These are phyloP conservation scores for Trichechus manatus DNA, from an alignment of 2,113 vertebrate species.

Conservation along the genomic window DNA sequence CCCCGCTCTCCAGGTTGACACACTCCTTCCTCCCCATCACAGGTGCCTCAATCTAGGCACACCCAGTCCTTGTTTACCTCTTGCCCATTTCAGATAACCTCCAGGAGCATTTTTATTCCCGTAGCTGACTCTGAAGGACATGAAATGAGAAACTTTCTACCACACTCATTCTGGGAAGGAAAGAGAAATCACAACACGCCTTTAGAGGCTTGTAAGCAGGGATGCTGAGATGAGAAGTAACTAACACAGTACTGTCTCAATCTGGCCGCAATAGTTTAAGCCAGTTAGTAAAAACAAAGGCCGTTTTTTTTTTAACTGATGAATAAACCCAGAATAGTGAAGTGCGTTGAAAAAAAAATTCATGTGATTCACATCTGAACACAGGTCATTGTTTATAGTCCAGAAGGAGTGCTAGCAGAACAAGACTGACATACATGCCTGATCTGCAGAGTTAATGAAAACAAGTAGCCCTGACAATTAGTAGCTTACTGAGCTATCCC, in stretches of 20 bases:
- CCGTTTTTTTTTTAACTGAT: neutral
- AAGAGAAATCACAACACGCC: neutral
- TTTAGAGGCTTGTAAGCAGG: neutral
- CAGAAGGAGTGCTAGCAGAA: neutral
- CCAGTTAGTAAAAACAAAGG: conserved; percentile 19
- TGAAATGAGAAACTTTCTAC: neutral
- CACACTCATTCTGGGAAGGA: neutral
- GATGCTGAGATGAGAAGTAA: neutral
- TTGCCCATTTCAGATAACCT: neutral
- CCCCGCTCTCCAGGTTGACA: neutral
- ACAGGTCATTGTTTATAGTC: neutral
- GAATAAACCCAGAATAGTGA: neutral
- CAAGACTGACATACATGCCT: neutral
- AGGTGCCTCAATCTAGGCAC: neutral
- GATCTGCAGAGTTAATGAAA: neutral
- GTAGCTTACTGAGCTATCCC: neutral
- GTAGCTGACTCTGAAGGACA: neutral
- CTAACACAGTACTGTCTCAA: neutral
- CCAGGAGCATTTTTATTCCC: neutral
- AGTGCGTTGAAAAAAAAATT: conserved; percentile 32
- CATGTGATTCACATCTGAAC: neutral
- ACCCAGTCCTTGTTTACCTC: neutral
- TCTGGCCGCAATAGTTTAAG: neutral
- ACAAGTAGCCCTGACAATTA: neutral
- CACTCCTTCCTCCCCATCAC: neutral